phyloP scores from a whole-genome alignment of 1,140 invertebrate species.

The Saccostrea cuccullata region DNA sequence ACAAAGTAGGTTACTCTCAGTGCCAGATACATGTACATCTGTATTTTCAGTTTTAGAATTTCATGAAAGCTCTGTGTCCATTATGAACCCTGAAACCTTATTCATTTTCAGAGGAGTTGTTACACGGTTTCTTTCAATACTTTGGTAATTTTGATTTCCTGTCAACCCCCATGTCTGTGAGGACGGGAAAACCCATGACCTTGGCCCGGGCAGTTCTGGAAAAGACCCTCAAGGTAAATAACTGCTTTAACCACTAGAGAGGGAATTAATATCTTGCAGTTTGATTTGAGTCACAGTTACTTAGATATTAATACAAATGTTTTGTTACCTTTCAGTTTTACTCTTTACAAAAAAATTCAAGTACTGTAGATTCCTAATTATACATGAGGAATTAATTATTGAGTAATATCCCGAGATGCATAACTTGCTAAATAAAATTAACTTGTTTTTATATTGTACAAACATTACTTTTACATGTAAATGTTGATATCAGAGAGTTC shows the following conservation, averaged over 20 bases:
- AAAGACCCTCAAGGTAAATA: slow-evolving; percentile 48
- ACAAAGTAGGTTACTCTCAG: no score
- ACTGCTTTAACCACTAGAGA: neutral
- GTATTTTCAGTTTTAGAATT: no score
- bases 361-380: no score
- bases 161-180: slow-evolving; percentile 59
- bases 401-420: no score
- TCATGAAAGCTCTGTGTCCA: neutral
- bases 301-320: neutral
- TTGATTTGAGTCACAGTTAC: neutral
- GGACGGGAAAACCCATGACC: slow-evolving; percentile 59
- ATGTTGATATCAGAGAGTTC: no score
- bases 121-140: slow-evolving; percentile 72
- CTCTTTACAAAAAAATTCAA: no score
- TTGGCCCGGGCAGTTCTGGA: slow-evolving; percentile 54
- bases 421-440: no score
- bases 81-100: neutral
- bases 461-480: no score
- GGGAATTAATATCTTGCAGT: neutral
- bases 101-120: slow-evolving; percentile 64
- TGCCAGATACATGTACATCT: no score
- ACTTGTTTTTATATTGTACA: no score
- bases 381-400: no score
- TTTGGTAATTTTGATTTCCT: slow-evolving; percentile 67
- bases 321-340: no score